Evolutionary conservation across 2,113 vertebrate species (phyloP).

Genomic region (Sorex fumeus): DNA sequence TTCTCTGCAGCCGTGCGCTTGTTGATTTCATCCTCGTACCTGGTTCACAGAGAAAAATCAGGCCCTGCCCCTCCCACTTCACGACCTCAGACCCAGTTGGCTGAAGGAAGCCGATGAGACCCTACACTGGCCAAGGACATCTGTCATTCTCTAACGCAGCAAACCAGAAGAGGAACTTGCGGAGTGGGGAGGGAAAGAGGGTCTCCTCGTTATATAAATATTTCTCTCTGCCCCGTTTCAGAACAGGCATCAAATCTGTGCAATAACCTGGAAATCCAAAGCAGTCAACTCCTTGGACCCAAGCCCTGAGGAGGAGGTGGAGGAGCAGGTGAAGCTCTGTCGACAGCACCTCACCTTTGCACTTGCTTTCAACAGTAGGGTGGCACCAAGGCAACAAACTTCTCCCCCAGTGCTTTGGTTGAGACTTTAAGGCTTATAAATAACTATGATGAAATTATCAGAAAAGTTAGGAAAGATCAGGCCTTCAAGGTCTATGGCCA

Average conservation of each 20-base stretch:
- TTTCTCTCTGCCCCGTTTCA: background rate
- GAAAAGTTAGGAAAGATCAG: conserved; percentile 5
- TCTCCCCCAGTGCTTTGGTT: background rate
- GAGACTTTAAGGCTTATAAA: conserved; percentile 47
- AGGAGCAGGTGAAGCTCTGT: background rate
- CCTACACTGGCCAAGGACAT: background rate
- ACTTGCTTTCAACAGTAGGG: background rate
- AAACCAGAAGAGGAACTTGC: background rate
- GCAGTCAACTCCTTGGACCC: background rate
- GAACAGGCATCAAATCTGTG: background rate
- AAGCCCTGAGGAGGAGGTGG: background rate
- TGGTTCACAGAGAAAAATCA: conserved; percentile 72
- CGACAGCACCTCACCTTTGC: conserved; percentile 3
- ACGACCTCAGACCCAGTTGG: background rate
- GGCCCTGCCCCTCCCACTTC: background rate
- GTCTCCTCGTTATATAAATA: background rate
- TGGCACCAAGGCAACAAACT: background rate
- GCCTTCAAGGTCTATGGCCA: background rate
- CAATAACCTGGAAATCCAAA: background rate
- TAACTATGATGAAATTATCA: background rate
- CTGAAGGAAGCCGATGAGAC: too few species aligned
- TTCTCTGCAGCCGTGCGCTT: conserved; percentile 92
- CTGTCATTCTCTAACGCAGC: background rate
- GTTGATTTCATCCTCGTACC: conserved; percentile 95
- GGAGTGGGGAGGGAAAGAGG: too few species aligned